Percentiles rank a stretch among this genome's conserved stretches.
These are phyloP conservation scores for Druon quercuslanigerum DNA, from an alignment of 1,140 invertebrate species.

Conservation along the genomic window DNA sequence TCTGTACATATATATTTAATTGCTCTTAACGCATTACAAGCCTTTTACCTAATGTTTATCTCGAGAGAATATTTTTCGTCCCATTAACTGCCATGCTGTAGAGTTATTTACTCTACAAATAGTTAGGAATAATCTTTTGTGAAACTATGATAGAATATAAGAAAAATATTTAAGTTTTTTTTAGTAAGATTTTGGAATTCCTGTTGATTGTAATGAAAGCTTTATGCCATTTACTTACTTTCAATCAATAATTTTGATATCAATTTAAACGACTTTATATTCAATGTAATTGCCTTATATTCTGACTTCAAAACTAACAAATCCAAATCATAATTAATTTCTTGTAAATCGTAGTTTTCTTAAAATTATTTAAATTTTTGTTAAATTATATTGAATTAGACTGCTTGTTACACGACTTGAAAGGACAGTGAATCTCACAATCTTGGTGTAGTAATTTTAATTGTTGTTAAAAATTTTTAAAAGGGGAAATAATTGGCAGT, in stretches of 20 bases:
- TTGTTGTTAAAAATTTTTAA: conserved; percentile 38
- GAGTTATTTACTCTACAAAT: conserved; percentile 43
- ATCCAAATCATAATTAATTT: no score
- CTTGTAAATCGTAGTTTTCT: no score
- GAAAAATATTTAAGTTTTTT: neutral
- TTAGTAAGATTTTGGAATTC: neutral
- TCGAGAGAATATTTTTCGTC: neutral
- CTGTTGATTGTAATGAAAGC: neutral
- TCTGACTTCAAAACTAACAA: no score
- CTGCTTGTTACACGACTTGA: conserved; percentile 34
- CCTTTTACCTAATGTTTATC: conserved; percentile 34
- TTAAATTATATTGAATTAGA: no score
- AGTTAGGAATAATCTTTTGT: conserved; percentile 45
- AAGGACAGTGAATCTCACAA: conserved; percentile 14
- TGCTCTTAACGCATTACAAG: conserved; percentile 42
- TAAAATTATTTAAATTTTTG: no score
- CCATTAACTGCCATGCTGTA: conserved; percentile 33
- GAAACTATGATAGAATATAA: conserved; percentile 16
- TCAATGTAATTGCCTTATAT: no score
- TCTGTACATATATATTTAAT: conserved; percentile 51
- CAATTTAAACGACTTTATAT: no score
- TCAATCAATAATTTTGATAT: neutral
- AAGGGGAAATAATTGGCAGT: conserved; percentile 59
- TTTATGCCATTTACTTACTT: neutral
- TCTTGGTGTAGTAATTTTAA: conserved; percentile 47